These are phyloP conservation scores for Camponotus floridanus DNA, from an alignment of 1,140 invertebrate species.

Conservation along the genomic window DNA sequence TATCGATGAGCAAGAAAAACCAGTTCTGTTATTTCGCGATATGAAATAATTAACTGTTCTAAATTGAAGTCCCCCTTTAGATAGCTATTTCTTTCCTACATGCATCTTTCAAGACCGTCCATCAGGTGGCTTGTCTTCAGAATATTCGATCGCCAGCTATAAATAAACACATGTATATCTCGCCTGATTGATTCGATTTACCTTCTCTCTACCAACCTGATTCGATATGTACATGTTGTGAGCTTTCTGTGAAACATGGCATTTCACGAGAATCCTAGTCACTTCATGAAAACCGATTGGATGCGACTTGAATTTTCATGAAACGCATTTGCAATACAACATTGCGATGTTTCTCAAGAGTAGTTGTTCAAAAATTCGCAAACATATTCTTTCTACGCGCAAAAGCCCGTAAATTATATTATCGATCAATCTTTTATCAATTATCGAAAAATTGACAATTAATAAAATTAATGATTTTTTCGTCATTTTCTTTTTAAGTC, in stretches of 20 bases:
- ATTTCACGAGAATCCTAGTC: conserved; percentile 4
- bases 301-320: not conserved
- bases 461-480: not conserved
- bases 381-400: not conserved
- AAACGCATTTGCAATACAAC: not conserved
- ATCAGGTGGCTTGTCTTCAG: conserved; percentile 48
- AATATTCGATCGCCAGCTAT: conserved; percentile 57
- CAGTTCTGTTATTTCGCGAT: not conserved
- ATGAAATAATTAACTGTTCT: conserved; percentile 20
- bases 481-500: too few relatives aligned
- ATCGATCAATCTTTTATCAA: not conserved
- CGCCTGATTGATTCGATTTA: conserved; percentile 51
- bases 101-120: conserved; percentile 42
- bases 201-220: not conserved
- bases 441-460: not conserved
- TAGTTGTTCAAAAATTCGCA: not conserved
- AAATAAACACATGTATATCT: conserved; percentile 48
- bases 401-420: not conserved
- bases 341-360: not conserved
- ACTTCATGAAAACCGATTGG: not conserved
- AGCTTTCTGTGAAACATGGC: not conserved
- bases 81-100: conserved; percentile 15
- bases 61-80: conserved; percentile 10
- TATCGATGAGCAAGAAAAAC: not conserved
- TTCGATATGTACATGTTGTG: conserved; percentile 8